Percentiles rank a stretch among this genome's conserved stretches.
phyloP scores from a whole-genome alignment of 2,113 vertebrate genomes.

The Paramormyrops kingsleyae region DNA sequence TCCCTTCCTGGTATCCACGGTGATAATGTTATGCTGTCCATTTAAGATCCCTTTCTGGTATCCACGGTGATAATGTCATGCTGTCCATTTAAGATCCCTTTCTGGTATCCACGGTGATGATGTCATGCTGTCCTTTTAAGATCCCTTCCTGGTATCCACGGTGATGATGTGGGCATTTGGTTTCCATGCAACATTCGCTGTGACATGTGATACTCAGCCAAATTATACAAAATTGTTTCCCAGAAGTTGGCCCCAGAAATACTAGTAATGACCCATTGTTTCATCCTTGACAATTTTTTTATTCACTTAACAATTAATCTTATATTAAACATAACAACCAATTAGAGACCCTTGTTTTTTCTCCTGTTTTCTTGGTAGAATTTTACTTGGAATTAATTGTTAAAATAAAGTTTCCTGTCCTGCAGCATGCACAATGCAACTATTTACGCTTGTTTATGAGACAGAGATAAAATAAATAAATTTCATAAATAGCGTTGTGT shows the following conservation, averaged over 20 bases:
- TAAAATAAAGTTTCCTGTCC: too few relatives aligned
- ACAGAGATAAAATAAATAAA: background rate
- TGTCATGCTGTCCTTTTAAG: background rate
- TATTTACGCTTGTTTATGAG: background rate
- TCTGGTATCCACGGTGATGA: background rate
- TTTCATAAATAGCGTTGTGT: background rate
- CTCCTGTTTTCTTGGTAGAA: too few relatives aligned
- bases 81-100: background rate
- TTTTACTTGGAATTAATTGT: too few relatives aligned
- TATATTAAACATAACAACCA: too few relatives aligned
- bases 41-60: background rate
- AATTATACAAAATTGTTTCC: background rate
- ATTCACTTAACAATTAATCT: too few relatives aligned
- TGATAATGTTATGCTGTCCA: background rate
- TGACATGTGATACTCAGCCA: background rate
- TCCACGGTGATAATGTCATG: background rate
- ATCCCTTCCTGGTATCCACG: background rate
- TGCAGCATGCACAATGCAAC: background rate
- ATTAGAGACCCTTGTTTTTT: too few relatives aligned
- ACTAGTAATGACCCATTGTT: slow-evolving; percentile 1
- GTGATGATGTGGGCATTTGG: background rate
- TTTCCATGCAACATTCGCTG: background rate
- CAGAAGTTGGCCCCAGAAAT: background rate
- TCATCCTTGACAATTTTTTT: background rate
- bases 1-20: background rate